Percentiles rank a stretch among this genome's conserved stretches.
Conservation (phyloP, 1,140 invertebrate species). For the Drosophila rufa region DNA sequence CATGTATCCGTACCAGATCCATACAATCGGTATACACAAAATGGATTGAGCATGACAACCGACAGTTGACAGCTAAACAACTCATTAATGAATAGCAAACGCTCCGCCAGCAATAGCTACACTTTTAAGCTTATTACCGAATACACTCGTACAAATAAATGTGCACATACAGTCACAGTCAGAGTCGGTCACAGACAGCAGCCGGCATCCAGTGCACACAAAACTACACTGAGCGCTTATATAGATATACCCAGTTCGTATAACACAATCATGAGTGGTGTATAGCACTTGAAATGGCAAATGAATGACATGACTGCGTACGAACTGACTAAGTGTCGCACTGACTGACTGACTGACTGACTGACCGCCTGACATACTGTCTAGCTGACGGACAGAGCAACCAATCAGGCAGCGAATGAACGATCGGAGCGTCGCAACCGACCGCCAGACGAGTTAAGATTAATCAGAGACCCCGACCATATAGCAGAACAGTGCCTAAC, state of each 20-base stretch:
- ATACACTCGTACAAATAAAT: slow-evolving; percentile 41
- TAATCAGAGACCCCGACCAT: slow-evolving; percentile 74
- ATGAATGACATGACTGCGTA: slow-evolving; percentile 77
- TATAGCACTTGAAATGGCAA: slow-evolving; percentile 81
- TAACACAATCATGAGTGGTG: slow-evolving; percentile 58
- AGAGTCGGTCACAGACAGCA: slow-evolving; percentile 17
- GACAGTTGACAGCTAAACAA: slow-evolving; percentile 73
- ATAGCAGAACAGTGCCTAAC: slow-evolving; percentile 27
- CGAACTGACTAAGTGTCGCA: slow-evolving; percentile 49
- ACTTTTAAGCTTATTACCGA: slow-evolving; percentile 74
- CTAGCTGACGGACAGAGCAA: slow-evolving; percentile 34
- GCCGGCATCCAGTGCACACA: slow-evolving; percentile 38
- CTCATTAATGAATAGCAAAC: slow-evolving; percentile 78
- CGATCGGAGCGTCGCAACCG: slow-evolving; percentile 30
- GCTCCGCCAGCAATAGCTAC: slow-evolving; percentile 52
- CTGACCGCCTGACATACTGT: slow-evolving; percentile 24
- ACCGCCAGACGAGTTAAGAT: slow-evolving; percentile 71
- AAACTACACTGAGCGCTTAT: slow-evolving; percentile 33
- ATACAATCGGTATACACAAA: slow-evolving; percentile 47
- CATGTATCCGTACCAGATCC: slow-evolving; percentile 27
- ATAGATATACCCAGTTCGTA: slow-evolving; percentile 26
- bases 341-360: slow-evolving; percentile 23
- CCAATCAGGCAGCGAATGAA: slow-evolving; percentile 33
- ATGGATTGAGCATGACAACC: slow-evolving; percentile 66
- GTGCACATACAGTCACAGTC: slow-evolving; percentile 9